Evolutionary conservation across 2,113 vertebrate species (phyloP).

Genomic region (Pachypanchax playfairii): DNA sequence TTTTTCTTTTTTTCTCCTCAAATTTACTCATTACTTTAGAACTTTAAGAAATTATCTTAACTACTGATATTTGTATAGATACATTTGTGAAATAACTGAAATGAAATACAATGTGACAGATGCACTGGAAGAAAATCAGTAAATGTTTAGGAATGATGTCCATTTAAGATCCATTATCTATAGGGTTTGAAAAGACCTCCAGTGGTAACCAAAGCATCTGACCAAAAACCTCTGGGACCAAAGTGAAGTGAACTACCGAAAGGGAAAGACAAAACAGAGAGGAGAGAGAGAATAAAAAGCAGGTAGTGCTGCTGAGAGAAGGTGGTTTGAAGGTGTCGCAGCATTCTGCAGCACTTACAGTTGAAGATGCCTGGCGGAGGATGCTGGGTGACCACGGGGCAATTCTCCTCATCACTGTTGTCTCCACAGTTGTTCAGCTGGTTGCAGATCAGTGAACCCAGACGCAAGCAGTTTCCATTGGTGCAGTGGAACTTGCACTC

Average conservation of each 20-base stretch:
- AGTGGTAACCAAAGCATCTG: neutral
- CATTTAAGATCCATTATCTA: no score
- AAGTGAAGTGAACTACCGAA: neutral
- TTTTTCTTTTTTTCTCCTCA: no score
- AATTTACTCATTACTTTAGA: no score
- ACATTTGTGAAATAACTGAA: no score
- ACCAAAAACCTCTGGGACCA: neutral
- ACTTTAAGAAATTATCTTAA: no score
- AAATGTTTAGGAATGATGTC: no score
- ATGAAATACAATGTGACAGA: no score
- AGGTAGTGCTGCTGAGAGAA: neutral
- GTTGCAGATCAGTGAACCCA: constrained; percentile 95
- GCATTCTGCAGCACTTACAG: constrained; percentile 84
- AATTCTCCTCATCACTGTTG: constrained; percentile 98
- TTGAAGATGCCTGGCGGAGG: constrained; percentile 92
- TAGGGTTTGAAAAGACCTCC: neutral
- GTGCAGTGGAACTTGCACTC: constrained; percentile 99
- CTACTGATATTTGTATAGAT: no score
- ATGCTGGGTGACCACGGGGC: constrained; percentile 93
- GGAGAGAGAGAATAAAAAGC: neutral
- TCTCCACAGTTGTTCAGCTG: constrained; percentile 97
- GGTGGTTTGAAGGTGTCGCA: neutral
- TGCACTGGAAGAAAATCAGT: no score
- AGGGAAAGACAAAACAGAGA: neutral
- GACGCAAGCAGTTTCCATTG: constrained; percentile 95